Evolutionary conservation across 2,888 invertebrate species (phyloP), one percentile per base, ranked within the genome.

Genomic region (Holacanthella duospinosa): DNA sequence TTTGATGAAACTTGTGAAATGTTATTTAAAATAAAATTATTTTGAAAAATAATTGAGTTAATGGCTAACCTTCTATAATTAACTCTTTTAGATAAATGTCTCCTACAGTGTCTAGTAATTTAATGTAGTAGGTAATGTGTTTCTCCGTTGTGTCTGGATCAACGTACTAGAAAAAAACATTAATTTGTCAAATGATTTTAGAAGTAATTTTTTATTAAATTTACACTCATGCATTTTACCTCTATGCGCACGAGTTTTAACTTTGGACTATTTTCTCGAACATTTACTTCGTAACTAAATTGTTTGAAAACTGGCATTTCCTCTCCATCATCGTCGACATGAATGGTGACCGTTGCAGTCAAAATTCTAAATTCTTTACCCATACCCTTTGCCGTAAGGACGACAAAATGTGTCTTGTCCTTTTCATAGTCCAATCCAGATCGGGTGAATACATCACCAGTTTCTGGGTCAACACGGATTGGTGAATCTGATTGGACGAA

Each of bases 351-450:
- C 0, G 89, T 89, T 0, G 92, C 90, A 0, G 93, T 92, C 1
- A 91, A 90, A 43, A 92, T 80, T 19, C 92, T 82, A 2, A 88
- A 86, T 80, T 92, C 90, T 0, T 87, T 84, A 0, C 90, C 93
- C 25, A 89, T 89, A 75, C 93, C 93, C 75, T 85, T 86, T 1
- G 93, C 93, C 0, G 91, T 92, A 9, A 93, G 89, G 53, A 91
- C 89, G 77, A 93, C 66, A 55, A 64, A 43, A 65, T 72, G 67
- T 74, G 89, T 88, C 77, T 85, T 86, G 74, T 86, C 85, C 16
- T 82, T 83, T 76, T 93, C 93, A 76, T 87, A 93, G 77, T 93
- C 92, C 67, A 93, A 78, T 6, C 86, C 81, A 2, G 81, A 79
- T 59, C 83, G 85, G 0, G 90, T 91, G 26, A 81, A 82, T 53